Evolutionary conservation across 92 coral and sea anemone species (phyloP), one percentile per base, ranked within the genome.

Genomic region (Parazoanthus darwini): DNA sequence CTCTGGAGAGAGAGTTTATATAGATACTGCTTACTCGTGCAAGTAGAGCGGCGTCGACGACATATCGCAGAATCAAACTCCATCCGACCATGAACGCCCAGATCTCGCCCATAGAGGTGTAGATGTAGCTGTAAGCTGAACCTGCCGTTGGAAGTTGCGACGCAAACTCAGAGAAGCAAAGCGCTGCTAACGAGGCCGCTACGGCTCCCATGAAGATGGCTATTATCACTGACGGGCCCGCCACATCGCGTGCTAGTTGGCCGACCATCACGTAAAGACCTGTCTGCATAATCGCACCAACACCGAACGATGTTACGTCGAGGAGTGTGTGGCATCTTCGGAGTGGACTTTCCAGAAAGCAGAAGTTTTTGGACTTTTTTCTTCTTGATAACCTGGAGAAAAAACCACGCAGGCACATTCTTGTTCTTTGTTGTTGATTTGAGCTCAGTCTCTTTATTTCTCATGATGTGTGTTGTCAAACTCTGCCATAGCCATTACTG

Each of bases 261-360:
- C 98, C 95, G 54, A 94, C 88, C n/a, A 95, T 94, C 23, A 95
- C 95, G 80, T 94, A 94, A 80, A 94, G 74, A 22, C 98, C 98
- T 7, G 94, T 94, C 82, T 93, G 96, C 8, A 93, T 65, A 63
- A 93, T 25, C 18, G 92, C 83, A 20, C 96, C 93, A 63, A 95
- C 89, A 15, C 98, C 98, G 9, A 95, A 90, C 33, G 92, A 91
- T 13, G 95, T 94, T 39, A 94, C 77, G 66, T 94, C 98, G 26
- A 94, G 89, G 20, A 91, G 79, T 50, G 82, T 91, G 93, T 94
- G 91, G 42, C 96, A 94, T 29, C 92, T 79, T 48, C 48, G 78
- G n/a, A 94, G 82, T n/a, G 92, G 93, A 37, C 90, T 93, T 88
- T 94, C 96, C 14, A 87, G 54, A 44, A 86, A 88, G 75, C 90